Percentiles rank a stretch among this genome's conserved stretches.
Evolutionary conservation across 2,113 vertebrate species (phyloP).

Genomic region (Takifugu bimaculatus): DNA sequence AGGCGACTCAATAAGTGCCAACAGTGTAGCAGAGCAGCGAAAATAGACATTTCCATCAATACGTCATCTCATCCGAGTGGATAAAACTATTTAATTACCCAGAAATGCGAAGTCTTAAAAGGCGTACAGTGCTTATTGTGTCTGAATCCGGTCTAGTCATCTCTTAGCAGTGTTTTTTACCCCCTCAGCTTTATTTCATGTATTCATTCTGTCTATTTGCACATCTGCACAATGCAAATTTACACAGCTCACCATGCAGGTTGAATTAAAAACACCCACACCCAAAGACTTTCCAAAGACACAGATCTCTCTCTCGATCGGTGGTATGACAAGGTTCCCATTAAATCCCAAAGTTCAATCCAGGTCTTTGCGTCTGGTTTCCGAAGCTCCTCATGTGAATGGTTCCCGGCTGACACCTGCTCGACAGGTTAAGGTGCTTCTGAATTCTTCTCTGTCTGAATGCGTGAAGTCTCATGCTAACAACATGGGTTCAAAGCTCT

Average conservation of each 20-base stretch:
- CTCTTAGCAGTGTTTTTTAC: conserved; percentile 19
- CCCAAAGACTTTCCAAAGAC: too few species aligned
- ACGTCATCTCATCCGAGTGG: conserved; percentile 22
- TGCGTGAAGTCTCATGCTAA: conserved; percentile 20
- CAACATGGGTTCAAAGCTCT: conserved; percentile 13
- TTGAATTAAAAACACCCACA: too few species aligned
- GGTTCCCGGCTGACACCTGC: background rate
- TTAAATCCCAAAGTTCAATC: background rate
- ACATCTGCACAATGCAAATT: too few species aligned
- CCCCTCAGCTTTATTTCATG: background rate
- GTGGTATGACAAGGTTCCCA: background rate
- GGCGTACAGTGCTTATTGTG: too few species aligned
- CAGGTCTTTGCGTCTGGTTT: background rate
- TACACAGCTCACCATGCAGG: too few species aligned
- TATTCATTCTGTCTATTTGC: too few species aligned
- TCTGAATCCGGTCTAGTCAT: conserved; percentile 20
- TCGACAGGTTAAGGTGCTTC: conserved; percentile 34
- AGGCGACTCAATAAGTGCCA: conserved; percentile 24
- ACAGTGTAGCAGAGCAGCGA: too few species aligned
- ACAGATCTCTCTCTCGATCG: too few species aligned
- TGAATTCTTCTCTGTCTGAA: conserved; percentile 7
- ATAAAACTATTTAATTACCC: conserved; percentile 24
- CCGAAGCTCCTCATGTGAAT: background rate
- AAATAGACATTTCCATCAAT: conserved; percentile 14
- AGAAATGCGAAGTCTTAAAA: background rate